These are phyloP conservation scores for Thereva unica DNA, from an alignment of 2,888 invertebrate species.

Conservation along the genomic window DNA sequence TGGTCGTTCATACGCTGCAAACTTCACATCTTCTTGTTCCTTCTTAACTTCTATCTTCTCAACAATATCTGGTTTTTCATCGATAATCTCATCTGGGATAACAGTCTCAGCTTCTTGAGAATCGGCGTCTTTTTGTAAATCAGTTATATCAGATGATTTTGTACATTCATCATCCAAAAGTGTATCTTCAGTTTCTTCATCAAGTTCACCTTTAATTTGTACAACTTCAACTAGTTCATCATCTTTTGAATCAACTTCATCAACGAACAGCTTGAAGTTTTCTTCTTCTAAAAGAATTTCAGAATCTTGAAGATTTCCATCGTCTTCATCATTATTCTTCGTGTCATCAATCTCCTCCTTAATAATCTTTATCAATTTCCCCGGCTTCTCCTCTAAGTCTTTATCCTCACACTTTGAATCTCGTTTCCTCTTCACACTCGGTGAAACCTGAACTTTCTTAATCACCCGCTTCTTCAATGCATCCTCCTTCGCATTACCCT, in stretches of 20 bases:
- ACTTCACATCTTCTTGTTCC: conserved; percentile 18
- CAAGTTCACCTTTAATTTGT: conserved; percentile 61
- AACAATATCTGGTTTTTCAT: conserved; percentile 6
- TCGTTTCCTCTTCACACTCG: neutral
- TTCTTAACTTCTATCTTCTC: conserved; percentile 1
- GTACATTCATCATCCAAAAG: conserved; percentile 11
- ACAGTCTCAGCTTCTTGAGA: neutral
- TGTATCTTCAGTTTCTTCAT: conserved; percentile 50
- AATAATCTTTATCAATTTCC: conserved; percentile 12
- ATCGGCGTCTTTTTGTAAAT: neutral
- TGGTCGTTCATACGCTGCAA: conserved; percentile 16
- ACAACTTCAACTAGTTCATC: conserved; percentile 54
- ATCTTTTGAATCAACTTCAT: conserved; percentile 29
- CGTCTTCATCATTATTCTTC: conserved; percentile 15
- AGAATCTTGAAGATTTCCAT: conserved; percentile 59
- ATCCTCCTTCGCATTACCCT: neutral
- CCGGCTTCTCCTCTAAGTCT: conserved; percentile 24
- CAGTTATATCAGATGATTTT: neutral
- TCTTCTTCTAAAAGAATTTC: conserved; percentile 37
- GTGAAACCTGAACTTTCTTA: conserved; percentile 2
- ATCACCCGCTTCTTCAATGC: conserved; percentile 1
- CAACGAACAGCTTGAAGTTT: conserved; percentile 8
- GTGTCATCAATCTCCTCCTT: conserved; percentile 30
- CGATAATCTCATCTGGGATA: conserved; percentile 24
- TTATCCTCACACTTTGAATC: no score